phyloP scores from a whole-genome alignment of 1,140 invertebrate genomes.

The Drosophila pseudoobscura region DNA sequence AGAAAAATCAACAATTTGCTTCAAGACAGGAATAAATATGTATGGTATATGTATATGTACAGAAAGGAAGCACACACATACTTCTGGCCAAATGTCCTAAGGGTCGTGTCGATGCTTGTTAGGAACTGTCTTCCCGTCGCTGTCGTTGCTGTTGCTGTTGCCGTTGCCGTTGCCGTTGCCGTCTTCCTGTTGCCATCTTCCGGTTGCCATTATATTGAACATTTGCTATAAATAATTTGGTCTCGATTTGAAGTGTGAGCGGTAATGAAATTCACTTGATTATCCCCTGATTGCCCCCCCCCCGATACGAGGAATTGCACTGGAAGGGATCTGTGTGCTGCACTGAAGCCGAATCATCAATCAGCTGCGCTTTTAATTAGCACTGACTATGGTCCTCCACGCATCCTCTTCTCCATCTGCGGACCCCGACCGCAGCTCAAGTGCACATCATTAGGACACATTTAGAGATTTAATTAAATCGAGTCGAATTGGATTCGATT shows the following conservation, averaged over 20 bases:
- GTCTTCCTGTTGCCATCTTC: conserved; percentile 57
- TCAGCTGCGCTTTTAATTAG: conserved; percentile 57
- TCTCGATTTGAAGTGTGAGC: conserved; percentile 59
- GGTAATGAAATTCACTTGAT: conserved; percentile 73
- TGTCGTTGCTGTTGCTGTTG: too few relatives aligned
- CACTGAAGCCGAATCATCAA: conserved; percentile 30
- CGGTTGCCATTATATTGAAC: conserved; percentile 71
- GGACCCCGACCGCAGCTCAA: conserved; percentile 39
- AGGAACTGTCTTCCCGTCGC: conserved; percentile 28
- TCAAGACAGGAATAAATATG: conserved; percentile 50
- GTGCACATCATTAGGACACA: conserved; percentile 66
- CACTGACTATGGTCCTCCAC: neutral
- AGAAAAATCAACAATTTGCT: conserved; percentile 65
- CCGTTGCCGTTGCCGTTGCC: conserved; percentile 5
- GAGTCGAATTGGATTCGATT: conserved; percentile 54
- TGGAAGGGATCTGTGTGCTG: neutral
- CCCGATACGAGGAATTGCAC: conserved; percentile 27
- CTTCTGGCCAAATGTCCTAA: conserved; percentile 37
- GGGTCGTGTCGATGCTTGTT: conserved; percentile 49
- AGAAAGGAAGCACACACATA: conserved; percentile 30
- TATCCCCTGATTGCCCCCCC: conserved; percentile 32
- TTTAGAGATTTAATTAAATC: conserved; percentile 70
- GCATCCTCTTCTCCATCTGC: conserved; percentile 5
- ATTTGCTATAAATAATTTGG: conserved; percentile 62
- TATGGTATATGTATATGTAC: conserved; percentile 24